Percentiles rank a stretch among this genome's conserved stretches.
Evolutionary conservation across 2,113 vertebrate genomes (phyloP).

Genomic region (Ochotona princeps): DNA sequence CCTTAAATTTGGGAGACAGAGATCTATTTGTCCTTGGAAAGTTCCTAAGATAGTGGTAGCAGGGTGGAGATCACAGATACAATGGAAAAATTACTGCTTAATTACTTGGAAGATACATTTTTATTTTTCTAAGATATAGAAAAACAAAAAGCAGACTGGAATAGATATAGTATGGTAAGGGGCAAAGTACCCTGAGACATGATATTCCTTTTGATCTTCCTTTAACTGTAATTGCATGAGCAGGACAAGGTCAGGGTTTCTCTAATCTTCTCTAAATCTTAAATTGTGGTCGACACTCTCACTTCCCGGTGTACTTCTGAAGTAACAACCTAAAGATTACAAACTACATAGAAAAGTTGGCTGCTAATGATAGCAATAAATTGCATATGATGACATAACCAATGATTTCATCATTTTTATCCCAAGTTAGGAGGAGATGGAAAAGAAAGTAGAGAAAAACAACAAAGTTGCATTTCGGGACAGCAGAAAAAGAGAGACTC

Average conservation of each 20-base stretch:
- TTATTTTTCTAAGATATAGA: constrained; percentile 15
- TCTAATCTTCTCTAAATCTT: background rate
- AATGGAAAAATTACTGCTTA: constrained; percentile 38
- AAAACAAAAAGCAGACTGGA: background rate
- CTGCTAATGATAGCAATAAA: constrained; percentile 32
- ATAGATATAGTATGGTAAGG: background rate
- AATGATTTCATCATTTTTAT: constrained; percentile 33
- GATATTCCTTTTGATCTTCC: background rate
- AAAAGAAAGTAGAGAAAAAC: background rate
- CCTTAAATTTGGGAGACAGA: background rate
- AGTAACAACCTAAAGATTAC: background rate
- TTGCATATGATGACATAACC: background rate
- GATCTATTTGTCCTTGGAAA: constrained; percentile 28
- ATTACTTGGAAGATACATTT: constrained; percentile 41
- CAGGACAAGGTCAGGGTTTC: constrained; percentile 8
- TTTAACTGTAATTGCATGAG: background rate
- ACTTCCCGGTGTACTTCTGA: background rate
- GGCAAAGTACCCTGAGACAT: background rate
- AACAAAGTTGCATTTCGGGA: background rate
- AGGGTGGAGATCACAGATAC: constrained; percentile 1
- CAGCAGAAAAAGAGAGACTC: background rate
- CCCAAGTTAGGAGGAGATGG: background rate
- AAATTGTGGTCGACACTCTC: background rate
- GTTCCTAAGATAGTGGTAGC: background rate
- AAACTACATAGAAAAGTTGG: background rate